Percentiles rank a stretch among this genome's conserved stretches.
Evolutionary conservation across 2,113 vertebrate genomes (phyloP).

Genomic region (Noctilio leporinus): DNA sequence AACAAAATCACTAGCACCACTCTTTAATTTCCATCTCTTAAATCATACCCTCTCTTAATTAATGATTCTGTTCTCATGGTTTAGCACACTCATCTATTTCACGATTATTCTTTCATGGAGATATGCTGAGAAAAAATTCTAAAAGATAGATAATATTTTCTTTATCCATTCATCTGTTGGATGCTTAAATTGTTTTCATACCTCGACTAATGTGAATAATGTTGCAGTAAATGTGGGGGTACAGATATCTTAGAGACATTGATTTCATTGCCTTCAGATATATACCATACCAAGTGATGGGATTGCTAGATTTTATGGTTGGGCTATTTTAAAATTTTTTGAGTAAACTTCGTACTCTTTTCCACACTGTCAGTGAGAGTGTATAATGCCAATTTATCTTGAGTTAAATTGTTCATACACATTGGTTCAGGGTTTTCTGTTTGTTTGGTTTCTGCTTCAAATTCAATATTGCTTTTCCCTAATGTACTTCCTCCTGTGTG

Average conservation of each 20-base stretch:
- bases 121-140: neutral
- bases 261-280: neutral
- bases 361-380: neutral
- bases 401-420: neutral
- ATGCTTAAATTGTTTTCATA: neutral
- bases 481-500: neutral
- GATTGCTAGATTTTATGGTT: neutral
- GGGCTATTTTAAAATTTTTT: neutral
- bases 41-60: slow-evolving; percentile 22
- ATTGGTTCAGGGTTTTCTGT: neutral
- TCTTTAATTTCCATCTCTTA: slow-evolving; percentile 15
- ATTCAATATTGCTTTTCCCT: neutral
- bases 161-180: neutral
- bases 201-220: neutral
- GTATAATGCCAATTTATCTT: neutral
- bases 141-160: neutral
- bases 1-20: neutral
- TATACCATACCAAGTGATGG: neutral
- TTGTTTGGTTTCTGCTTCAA: neutral
- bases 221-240: neutral
- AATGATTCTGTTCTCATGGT: neutral
- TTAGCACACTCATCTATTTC: slow-evolving; percentile 19
- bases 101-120: slow-evolving; percentile 13
- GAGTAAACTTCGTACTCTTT: neutral
- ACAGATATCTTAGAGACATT: neutral